Evolutionary conservation across 2,888 invertebrate genomes (phyloP), one percentile per base, ranked within the genome.

Genomic region (Galeruca laticollis): DNA sequence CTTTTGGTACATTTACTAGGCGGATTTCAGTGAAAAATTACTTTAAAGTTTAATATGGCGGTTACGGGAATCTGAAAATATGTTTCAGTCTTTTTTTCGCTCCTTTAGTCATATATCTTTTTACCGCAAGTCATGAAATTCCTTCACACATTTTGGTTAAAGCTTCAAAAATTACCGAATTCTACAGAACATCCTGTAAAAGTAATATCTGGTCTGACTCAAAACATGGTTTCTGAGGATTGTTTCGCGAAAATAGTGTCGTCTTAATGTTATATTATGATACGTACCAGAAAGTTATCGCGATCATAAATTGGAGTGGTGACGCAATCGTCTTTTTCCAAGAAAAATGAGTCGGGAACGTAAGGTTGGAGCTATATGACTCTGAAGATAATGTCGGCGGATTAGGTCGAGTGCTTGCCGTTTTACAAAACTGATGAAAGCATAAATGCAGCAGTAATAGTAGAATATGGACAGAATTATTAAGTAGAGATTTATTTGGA

Each of bases 161-260:
- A n/a, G n/a, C n/a, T n/a, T n/a, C n/a, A n/a, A n/a, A n/a, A n/a
- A n/a, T n/a, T n/a, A n/a, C n/a, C n/a, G n/a, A n/a, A n/a, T n/a
- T n/a, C n/a, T n/a, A n/a, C n/a, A n/a, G n/a, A n/a, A n/a, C n/a
- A n/a, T n/a, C n/a, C n/a, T n/a, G n/a, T n/a, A n/a, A n/a, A n/a
- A n/a, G 26, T 26, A 26, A 26, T 26, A n/a, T 26, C 26, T 26
- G 33, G 18, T 49, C 26, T 61, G 49, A 49, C 26, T 18, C 26
- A 49, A n/a, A 62, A 35, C 52, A 52, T 35, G 51, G 51, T 52
- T 51, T 21, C 37, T 20, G 18, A 35, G 62, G 52, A 62, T 51
- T 62, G 52, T 15, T 62, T 35, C n/a, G 35, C 33, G 15, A 35
- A 62, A 35, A 62, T 62, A 62, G 33, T 47, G 40, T 61, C 43